These are phyloP conservation scores for Lepidotrigona ventralis DNA, from an alignment of 1,140 invertebrate genomes.

Conservation along the genomic window DNA sequence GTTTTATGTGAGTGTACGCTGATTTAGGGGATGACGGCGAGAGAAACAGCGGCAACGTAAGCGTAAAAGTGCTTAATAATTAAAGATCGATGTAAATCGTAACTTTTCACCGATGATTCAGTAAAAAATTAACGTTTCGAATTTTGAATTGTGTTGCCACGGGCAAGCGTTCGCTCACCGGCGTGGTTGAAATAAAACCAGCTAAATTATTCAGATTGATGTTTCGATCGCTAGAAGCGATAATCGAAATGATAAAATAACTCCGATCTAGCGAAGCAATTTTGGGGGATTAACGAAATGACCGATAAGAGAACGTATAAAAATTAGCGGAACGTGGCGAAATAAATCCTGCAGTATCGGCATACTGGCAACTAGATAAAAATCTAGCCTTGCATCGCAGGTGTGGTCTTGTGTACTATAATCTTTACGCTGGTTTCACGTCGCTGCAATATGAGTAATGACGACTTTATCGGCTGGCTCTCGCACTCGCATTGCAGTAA, in stretches of 20 bases:
- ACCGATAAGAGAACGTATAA: not conserved
- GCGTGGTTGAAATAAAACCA: not conserved
- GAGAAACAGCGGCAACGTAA: not conserved
- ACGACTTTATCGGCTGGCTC: slow-evolving; percentile 62
- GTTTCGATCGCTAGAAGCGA: not conserved
- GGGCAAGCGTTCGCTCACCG: too few relatives aligned
- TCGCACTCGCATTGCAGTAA: slow-evolving; percentile 43
- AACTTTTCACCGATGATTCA: slow-evolving; percentile 8
- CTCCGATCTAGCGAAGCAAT: not conserved
- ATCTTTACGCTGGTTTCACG: slow-evolving; percentile 55
- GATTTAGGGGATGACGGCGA: not conserved
- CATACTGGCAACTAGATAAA: slow-evolving; percentile 58
- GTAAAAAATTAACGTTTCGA: not conserved
- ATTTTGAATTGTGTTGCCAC: too few relatives aligned
- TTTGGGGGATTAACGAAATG: not conserved
- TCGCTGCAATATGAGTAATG: slow-evolving; percentile 54
- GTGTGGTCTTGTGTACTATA: slow-evolving; percentile 64
- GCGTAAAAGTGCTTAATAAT: not conserved
- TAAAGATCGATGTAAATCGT: not conserved
- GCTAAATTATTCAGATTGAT: not conserved
- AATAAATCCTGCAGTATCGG: slow-evolving; percentile 59
- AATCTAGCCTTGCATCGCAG: slow-evolving; percentile 69
- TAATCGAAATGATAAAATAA: not conserved
- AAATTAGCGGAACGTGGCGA: slow-evolving; percentile 39
- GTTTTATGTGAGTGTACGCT: slow-evolving; percentile 49